Conservation (phyloP, 2,888 invertebrate genomes). For the Platynereis dumerilii region DNA sequence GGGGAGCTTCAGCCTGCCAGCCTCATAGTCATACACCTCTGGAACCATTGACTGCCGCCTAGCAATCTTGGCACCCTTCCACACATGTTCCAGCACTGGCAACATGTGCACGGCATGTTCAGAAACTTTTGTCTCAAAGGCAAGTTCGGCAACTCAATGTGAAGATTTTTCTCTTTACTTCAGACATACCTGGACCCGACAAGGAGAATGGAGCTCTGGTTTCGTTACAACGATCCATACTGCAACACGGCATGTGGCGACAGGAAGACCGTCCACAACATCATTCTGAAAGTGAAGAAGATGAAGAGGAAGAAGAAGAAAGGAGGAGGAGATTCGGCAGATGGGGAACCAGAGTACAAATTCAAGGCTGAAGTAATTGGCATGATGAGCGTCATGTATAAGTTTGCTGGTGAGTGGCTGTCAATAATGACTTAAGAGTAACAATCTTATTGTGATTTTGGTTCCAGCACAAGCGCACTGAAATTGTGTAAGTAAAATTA, state of each 20-base stretch:
- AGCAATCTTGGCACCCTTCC: too few species aligned
- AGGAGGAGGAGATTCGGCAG: background rate
- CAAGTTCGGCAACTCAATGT: too few species aligned
- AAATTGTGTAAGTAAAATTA: too few species aligned
- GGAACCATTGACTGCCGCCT: too few species aligned
- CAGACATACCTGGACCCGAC: constrained; percentile 68
- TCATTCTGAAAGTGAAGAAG: constrained; percentile 76
- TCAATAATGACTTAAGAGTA: too few species aligned
- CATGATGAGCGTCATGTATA: constrained; percentile 59
- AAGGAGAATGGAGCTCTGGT: constrained; percentile 76
- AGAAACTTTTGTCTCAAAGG: too few species aligned
- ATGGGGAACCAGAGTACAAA: background rate
- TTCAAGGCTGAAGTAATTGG: constrained; percentile 60
- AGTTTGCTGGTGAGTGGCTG: constrained; percentile 68
- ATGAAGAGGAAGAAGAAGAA: constrained; percentile 64
- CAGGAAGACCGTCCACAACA: constrained; percentile 71
- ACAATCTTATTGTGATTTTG: too few species aligned
- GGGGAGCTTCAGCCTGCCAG: too few species aligned
- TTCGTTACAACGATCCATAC: constrained; percentile 81
- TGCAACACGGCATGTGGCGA: constrained; percentile 81
- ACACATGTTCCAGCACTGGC: too few species aligned
- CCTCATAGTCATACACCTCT: too few species aligned
- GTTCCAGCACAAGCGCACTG: too few species aligned
- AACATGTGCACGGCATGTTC: too few species aligned
- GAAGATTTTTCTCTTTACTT: constrained; percentile 1